phyloP scores from a whole-genome alignment of 2,888 invertebrate genomes.

The Colostygia pectinataria region DNA sequence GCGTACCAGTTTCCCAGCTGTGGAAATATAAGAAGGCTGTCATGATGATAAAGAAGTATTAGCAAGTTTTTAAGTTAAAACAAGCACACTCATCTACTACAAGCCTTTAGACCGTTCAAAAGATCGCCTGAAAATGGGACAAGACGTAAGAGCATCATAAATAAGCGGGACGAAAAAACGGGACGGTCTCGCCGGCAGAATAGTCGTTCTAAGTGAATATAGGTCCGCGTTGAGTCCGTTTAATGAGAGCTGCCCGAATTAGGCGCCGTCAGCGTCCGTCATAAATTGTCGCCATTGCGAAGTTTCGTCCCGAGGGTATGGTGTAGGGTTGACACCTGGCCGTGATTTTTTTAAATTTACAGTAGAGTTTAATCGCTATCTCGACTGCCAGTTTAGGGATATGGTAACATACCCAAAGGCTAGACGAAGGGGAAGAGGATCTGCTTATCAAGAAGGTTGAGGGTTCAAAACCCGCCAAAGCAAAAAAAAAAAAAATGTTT shows the following conservation, averaged over 20 bases:
- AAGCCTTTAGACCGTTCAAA: slow-evolving; percentile 18
- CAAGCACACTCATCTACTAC: slow-evolving; percentile 1
- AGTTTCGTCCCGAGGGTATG: slow-evolving; percentile 33
- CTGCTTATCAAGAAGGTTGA: too few relatives aligned
- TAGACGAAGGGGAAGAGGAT: too few relatives aligned
- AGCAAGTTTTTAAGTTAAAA: too few relatives aligned
- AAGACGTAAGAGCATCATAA: slow-evolving; percentile 41
- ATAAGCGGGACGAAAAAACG: slow-evolving; percentile 39
- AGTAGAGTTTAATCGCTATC: too few relatives aligned
- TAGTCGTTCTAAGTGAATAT: slow-evolving; percentile 70
- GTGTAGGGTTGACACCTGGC: slow-evolving; percentile 29
- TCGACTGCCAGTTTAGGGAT: too few relatives aligned
- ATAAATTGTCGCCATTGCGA: slow-evolving; percentile 75
- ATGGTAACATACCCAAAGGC: too few relatives aligned
- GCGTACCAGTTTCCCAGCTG: too few relatives aligned
- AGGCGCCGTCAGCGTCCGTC: slow-evolving; percentile 69
- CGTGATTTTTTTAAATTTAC: too few relatives aligned
- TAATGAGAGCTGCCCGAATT: slow-evolving; percentile 75
- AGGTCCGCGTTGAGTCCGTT: slow-evolving; percentile 65
- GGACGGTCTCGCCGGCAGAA: slow-evolving; percentile 48
- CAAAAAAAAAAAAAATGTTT: too few relatives aligned
- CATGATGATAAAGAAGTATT: neutral
- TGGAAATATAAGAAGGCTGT: too few relatives aligned
- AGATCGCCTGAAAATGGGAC: slow-evolving; percentile 27
- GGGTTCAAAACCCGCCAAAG: too few relatives aligned